A percentile compares a stretch with the other conserved stretches of the same genome.
Conservation (phyloP, 2,888 invertebrate genomes). For the Epinotia nisella region DNA sequence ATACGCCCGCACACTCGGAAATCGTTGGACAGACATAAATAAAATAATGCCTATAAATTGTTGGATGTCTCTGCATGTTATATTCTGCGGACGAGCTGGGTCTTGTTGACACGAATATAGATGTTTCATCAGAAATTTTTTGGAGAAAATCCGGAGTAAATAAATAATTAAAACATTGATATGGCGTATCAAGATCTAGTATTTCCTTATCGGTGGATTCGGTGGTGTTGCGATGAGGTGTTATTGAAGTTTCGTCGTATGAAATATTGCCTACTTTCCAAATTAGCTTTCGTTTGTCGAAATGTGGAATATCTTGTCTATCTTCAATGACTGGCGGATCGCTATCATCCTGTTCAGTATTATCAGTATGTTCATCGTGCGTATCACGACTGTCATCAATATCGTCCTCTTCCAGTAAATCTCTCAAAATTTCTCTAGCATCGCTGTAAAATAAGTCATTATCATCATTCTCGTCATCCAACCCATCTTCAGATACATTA, state of each 20-base stretch:
- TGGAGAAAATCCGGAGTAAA: background rate
- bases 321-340: background rate
- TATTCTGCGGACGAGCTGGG: too few species aligned
- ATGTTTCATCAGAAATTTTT: constrained; percentile 6
- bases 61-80: too few species aligned
- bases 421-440: background rate
- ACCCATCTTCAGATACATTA: constrained; percentile 1
- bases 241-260: too few species aligned
- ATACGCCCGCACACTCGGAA: too few species aligned
- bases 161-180: too few species aligned
- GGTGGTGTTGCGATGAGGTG: too few species aligned
- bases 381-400: background rate
- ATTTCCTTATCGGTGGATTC: too few species aligned
- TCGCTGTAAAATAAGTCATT: background rate
- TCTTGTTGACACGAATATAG: constrained; percentile 3
- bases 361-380: background rate
- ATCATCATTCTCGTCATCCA: constrained; percentile 5
- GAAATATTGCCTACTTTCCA: too few species aligned
- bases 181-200: too few species aligned
- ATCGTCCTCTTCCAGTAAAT: background rate
- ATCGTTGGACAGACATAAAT: background rate
- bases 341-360: constrained; percentile 1
- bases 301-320: too few species aligned
- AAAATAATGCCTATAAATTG: constrained; percentile 1
- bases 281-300: too few species aligned